A percentile compares a stretch with the other conserved stretches of the same genome.
phyloP scores from a whole-genome alignment of 2,888 invertebrate species.

The Myathropa florea region DNA sequence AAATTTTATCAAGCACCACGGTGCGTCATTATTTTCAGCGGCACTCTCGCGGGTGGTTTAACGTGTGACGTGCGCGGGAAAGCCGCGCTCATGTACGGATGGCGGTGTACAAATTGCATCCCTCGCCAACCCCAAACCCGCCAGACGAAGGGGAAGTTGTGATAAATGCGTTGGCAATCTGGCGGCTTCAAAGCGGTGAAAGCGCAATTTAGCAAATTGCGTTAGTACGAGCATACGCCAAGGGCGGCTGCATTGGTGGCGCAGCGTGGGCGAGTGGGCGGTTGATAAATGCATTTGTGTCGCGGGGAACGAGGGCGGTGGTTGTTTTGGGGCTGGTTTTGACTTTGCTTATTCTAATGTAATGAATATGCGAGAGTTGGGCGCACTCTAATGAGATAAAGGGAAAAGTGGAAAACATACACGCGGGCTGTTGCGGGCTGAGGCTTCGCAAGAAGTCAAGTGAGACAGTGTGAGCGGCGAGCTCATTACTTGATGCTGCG shows the following conservation, averaged over 20 bases:
- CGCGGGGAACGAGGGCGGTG: neutral
- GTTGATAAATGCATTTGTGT: neutral
- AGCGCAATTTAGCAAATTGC: conserved; percentile 17
- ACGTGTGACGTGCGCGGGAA: neutral
- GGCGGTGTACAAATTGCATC: conserved; percentile 7
- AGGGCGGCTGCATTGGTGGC: neutral
- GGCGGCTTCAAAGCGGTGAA: conserved; percentile 6
- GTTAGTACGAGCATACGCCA: neutral
- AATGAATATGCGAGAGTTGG: conserved; percentile 4
- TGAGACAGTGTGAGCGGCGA: neutral
- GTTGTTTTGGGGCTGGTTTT: neutral
- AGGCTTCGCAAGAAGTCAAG: neutral
- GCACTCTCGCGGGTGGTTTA: neutral
- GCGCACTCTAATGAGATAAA: neutral
- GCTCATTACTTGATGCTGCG: neutral
- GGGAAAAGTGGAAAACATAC: neutral
- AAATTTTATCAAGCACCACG: conserved; percentile 1
- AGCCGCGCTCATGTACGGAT: neutral
- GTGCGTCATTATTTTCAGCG: neutral
- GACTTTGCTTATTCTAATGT: neutral
- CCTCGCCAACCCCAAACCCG: neutral
- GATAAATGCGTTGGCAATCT: conserved; percentile 27
- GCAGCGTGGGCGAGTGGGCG: neutral
- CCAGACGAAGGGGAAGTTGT: neutral
- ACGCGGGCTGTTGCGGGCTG: neutral